Percentiles rank a stretch among this genome's conserved stretches.
Evolutionary conservation across 2,113 vertebrate species (phyloP).

Genomic region (Eudyptes chrysolophus): DNA sequence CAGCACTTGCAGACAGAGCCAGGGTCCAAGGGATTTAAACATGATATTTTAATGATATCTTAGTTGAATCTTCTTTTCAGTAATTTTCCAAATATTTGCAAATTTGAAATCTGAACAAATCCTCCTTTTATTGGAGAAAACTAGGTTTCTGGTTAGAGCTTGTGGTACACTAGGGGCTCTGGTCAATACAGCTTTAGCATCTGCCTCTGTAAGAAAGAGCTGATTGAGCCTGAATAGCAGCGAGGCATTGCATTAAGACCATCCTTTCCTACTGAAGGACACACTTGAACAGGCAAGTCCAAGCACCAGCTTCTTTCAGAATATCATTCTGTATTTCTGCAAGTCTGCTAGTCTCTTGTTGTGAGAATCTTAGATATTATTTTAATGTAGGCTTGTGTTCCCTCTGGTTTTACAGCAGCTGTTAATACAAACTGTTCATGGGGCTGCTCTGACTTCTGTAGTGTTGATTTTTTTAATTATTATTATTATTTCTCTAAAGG

Average conservation of each 20-base stretch:
- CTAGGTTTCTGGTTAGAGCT: neutral
- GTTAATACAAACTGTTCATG: neutral
- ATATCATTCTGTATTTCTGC: neutral
- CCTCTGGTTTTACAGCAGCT: conserved; percentile 30
- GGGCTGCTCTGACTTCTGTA: neutral
- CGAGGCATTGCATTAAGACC: neutral
- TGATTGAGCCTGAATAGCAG: neutral
- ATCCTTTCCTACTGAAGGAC: neutral
- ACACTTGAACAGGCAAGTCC: neutral
- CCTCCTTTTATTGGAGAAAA: neutral
- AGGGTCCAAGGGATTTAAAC: neutral
- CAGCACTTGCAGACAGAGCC: neutral
- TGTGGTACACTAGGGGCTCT: neutral
- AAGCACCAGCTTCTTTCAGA: neutral
- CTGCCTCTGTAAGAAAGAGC: neutral
- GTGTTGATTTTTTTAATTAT: neutral
- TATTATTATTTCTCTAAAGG: neutral
- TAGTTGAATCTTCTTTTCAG: neutral
- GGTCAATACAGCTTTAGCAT: neutral
- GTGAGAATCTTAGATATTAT: neutral
- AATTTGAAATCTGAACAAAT: neutral
- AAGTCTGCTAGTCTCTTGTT: neutral
- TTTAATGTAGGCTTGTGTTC: neutral
- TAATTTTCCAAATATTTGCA: neutral
- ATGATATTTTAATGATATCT: neutral